A percentile compares a stretch with the other conserved stretches of the same genome.
These are phyloP conservation scores for Scaptomyza caliginosa DNA, from an alignment of 2,888 invertebrate genomes.

Conservation along the genomic window DNA sequence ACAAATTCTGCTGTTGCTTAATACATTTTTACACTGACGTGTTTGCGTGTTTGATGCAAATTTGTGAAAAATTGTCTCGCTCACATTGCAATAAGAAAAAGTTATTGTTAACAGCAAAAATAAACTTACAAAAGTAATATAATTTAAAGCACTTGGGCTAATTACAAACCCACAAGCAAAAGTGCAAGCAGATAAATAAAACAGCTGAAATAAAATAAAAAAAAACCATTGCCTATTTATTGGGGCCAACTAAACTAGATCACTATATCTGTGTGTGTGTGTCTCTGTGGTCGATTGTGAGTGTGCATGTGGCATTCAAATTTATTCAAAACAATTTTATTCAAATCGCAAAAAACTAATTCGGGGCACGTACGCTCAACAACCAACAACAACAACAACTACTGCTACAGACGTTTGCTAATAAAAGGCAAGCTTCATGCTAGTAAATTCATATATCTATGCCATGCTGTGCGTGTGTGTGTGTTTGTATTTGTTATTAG, in stretches of 20 bases:
- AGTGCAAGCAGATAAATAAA: conserved; percentile 33
- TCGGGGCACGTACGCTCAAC: conserved; percentile 66
- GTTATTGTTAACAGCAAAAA: too few relatives aligned
- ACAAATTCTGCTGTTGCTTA: conserved; percentile 11
- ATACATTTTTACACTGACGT: conserved; percentile 18
- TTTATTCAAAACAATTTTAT: conserved; percentile 79
- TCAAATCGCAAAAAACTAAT: conserved; percentile 79
- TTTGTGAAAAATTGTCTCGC: too few relatives aligned
- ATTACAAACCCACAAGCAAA: conserved; percentile 32
- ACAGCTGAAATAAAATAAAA: conserved; percentile 22
- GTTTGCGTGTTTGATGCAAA: too few relatives aligned
- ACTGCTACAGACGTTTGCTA: conserved; percentile 44
- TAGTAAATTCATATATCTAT: conserved; percentile 53
- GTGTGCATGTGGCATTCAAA: conserved; percentile 69
- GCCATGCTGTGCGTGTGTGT: conserved; percentile 5
- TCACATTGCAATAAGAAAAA: not conserved
- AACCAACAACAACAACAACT: conserved; percentile 20
- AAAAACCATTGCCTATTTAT: conserved; percentile 55
- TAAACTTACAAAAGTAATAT: too few relatives aligned
- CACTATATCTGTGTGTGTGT: conserved; percentile 1
- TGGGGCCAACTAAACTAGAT: conserved; percentile 30
- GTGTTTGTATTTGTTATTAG: conserved; percentile 49
- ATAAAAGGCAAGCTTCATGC: conserved; percentile 49
- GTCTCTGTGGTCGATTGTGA: conserved; percentile 33
- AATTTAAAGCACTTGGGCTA: conserved; percentile 25